phyloP scores from a whole-genome alignment of 2,113 vertebrate species.

The Pterocles gutturalis region DNA sequence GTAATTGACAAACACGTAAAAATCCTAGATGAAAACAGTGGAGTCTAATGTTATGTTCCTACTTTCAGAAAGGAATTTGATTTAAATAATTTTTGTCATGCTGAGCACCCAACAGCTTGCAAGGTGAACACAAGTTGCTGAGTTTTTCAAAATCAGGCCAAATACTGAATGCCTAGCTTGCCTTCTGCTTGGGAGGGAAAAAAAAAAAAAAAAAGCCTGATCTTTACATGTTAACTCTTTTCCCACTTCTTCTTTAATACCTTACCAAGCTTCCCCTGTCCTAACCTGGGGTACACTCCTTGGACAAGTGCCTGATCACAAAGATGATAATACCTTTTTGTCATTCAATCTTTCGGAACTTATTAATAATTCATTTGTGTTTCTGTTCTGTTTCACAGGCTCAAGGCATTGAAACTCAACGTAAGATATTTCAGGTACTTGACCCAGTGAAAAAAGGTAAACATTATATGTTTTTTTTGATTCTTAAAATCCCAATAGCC shows the following conservation, averaged over 20 bases:
- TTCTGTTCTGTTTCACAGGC: conserved; percentile 42
- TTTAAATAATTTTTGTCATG: not conserved
- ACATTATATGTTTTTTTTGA: not conserved
- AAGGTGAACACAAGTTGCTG: not conserved
- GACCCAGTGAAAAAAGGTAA: conserved; percentile 42
- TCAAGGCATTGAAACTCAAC: not conserved
- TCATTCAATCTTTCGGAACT: not conserved
- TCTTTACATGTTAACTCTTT: not conserved
- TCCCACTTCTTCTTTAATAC: not conserved
- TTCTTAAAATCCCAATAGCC: not conserved
- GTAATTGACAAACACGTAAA: not conserved
- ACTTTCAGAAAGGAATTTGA: not conserved
- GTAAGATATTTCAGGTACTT: conserved; percentile 20
- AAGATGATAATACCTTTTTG: not conserved
- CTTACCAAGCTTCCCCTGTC: not conserved
- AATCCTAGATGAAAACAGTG: not conserved
- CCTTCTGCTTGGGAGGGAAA: not conserved
- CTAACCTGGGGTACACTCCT: not conserved
- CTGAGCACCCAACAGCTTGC: not conserved
- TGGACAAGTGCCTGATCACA: not conserved
- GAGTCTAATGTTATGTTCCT: not conserved
- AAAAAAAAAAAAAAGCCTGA: not conserved
- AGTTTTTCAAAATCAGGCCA: not conserved
- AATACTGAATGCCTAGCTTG: not conserved
- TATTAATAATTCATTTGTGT: not conserved